Evolutionary conservation across 2,888 invertebrate species (phyloP), one percentile per base, ranked within the genome.

Genomic region (Nowickia ferox): DNA sequence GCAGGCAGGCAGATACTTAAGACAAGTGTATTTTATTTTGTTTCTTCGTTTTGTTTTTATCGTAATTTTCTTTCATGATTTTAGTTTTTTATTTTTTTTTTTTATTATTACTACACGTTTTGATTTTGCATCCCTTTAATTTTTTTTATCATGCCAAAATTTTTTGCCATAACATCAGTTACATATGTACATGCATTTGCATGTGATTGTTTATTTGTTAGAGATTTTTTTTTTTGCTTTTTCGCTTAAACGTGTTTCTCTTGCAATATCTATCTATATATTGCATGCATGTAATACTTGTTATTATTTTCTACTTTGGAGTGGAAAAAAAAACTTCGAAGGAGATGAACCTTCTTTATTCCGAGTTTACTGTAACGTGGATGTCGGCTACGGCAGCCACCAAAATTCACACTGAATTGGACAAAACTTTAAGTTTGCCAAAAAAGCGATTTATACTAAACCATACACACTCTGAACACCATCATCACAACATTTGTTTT

Each of bases 351-450:
- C 76, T 66, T 59, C 11, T 51, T 66, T 72, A 44, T 77, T 66
- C 79, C 86, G 83, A 72, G 55, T 78, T 74, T 83, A 71, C 69
- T 63, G 69, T 69, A 75, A 40, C 63, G 42, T 69, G 53, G 51
- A 78, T 78, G 84, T 77, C 82, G 78, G 71, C 78, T 75, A 79
- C 83, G 83, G 59, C 86, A 86, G 86, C 86, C 83, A 86, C 83
- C 79, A 44, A 86, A 83, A 83, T 86, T 83, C 86, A 86, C n/a
- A 86, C 86, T 86, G 86, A 86, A 17, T 86, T 86, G 86, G 86
- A 79, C 79, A 76, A 86, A 86, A 86, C 75, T 79, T 83, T 72
- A 75, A 86, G 76, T 86, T 86, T 86, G 86, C 83, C 86, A 86
- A 86, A 86, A 86, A 83, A 83, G 86, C 86, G 61, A 76, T 80